These are phyloP conservation scores for Aspidiotus destructor DNA, from an alignment of 2,888 invertebrate species.

Conservation along the genomic window DNA sequence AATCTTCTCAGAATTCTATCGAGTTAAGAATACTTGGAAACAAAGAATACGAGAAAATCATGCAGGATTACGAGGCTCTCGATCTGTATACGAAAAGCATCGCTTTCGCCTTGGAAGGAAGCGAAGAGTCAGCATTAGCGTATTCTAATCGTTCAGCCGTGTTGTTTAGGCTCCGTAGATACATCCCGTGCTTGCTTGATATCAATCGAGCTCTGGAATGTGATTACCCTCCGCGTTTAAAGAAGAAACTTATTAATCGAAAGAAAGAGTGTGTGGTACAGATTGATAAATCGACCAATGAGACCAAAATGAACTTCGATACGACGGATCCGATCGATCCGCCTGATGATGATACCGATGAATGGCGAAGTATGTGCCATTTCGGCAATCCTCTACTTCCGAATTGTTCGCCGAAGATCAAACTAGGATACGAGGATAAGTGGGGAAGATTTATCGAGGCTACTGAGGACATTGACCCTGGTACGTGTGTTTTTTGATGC, in stretches of 20 bases:
- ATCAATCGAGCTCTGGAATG: conserved; percentile 51
- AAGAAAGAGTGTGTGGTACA: conserved; percentile 35
- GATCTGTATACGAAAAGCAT: conserved; percentile 55
- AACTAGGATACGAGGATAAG: conserved; percentile 47
- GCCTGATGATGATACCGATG: too few relatives aligned
- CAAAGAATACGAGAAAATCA: too few relatives aligned
- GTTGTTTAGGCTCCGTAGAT: conserved; percentile 50
- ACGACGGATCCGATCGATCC: neutral
- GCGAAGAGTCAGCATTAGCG: conserved; percentile 52
- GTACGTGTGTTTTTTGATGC: conserved; percentile 40
- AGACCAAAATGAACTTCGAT: neutral
- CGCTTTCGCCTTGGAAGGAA: conserved; percentile 48
- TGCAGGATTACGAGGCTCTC: conserved; percentile 46
- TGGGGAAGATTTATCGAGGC: conserved; percentile 64
- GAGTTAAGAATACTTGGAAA: too few relatives aligned
- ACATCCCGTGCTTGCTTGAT: conserved; percentile 55
- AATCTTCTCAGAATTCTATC: too few relatives aligned
- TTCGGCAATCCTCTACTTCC: conserved; percentile 43
- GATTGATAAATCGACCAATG: too few relatives aligned
- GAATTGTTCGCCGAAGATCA: conserved; percentile 55
- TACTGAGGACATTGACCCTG: conserved; percentile 55
- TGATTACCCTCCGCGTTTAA: conserved; percentile 53
- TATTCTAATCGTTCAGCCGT: conserved; percentile 62
- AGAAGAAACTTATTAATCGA: conserved; percentile 57
- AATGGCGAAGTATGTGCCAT: neutral